Evolutionary conservation across 1,140 invertebrate genomes (phyloP).

Genomic region (Leptestheria dahalacensis): DNA sequence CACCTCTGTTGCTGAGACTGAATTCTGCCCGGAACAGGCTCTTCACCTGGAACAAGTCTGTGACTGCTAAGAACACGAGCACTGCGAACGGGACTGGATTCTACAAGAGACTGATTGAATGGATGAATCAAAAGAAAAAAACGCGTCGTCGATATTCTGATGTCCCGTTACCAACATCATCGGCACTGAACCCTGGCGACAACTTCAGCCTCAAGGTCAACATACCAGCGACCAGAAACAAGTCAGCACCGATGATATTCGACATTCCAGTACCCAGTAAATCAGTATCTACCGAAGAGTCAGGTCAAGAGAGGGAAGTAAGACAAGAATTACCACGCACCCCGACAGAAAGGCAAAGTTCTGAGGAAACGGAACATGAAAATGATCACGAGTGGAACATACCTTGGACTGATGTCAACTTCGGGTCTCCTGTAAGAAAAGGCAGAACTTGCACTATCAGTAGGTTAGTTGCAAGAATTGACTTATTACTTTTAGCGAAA

Average conservation of each 20-base stretch:
- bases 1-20: neutral
- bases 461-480: constrained; percentile 10
- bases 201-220: neutral
- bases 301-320: neutral
- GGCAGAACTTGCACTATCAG: constrained; percentile 26
- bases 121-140: constrained; percentile 14
- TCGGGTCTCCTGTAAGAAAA: constrained; percentile 23
- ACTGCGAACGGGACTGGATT: neutral
- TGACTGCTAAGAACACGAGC: neutral
- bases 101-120: constrained; percentile 11
- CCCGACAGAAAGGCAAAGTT: constrained; percentile 28
- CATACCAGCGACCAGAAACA: neutral
- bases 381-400: constrained; percentile 27
- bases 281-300: neutral
- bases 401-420: constrained; percentile 25
- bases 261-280: constrained; percentile 7
- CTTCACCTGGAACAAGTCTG: neutral
- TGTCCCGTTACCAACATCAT: neutral
- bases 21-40: neutral
- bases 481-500: neutral
- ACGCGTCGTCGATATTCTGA: constrained; percentile 12
- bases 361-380: constrained; percentile 24
- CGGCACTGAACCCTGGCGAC: neutral
- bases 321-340: neutral
- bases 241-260: constrained; percentile 18